A percentile compares a stretch with the other conserved stretches of the same genome.
phyloP scores from a whole-genome alignment of 1,140 invertebrate genomes.

The fruit fly (Drosophila melanogaster) region DNA sequence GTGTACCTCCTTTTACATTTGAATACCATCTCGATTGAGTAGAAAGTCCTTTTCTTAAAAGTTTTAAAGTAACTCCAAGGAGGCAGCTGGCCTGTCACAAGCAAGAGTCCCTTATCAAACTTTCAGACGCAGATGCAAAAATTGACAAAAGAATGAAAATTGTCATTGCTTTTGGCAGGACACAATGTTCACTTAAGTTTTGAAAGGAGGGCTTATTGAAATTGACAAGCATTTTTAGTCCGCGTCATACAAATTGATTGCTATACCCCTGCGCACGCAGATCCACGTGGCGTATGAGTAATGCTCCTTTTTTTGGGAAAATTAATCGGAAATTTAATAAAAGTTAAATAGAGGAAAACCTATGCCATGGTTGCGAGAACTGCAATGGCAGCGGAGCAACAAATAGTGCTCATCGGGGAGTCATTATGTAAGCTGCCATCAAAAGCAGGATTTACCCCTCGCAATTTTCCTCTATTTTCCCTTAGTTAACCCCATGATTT shows the following conservation, averaged over 20 bases:
- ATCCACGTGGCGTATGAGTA: slow-evolving; percentile 29
- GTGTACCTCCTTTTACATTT: background rate
- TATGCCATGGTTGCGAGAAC: slow-evolving; percentile 3
- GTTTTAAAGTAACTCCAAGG: slow-evolving; percentile 12
- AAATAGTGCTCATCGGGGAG: slow-evolving; percentile 18
- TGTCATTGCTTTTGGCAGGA: slow-evolving; percentile 12
- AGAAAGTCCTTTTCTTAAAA: slow-evolving; percentile 15
- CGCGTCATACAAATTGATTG: slow-evolving; percentile 55
- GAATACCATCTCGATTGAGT: slow-evolving; percentile 20
- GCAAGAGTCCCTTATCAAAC: slow-evolving; percentile 36
- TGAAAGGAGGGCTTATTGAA: slow-evolving; percentile 52
- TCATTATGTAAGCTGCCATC: slow-evolving; percentile 30
- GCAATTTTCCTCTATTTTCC: slow-evolving; percentile 11
- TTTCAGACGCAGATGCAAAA: slow-evolving; percentile 23
- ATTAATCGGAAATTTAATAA: slow-evolving; percentile 39
- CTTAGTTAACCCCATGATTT: slow-evolving; percentile 2
- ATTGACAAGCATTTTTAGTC: slow-evolving; percentile 53
- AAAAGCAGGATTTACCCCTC: slow-evolving; percentile 20
- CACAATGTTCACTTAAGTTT: slow-evolving; percentile 31
- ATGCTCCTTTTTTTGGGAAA: background rate
- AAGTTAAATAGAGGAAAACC: slow-evolving; percentile 29
- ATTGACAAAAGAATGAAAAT: slow-evolving; percentile 16
- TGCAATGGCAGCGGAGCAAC: slow-evolving; percentile 5
- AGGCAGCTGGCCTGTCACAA: slow-evolving; percentile 26
- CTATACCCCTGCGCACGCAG: background rate